Conservation (phyloP, 2,113 vertebrate species). For the Excalfactoria chinensis region DNA sequence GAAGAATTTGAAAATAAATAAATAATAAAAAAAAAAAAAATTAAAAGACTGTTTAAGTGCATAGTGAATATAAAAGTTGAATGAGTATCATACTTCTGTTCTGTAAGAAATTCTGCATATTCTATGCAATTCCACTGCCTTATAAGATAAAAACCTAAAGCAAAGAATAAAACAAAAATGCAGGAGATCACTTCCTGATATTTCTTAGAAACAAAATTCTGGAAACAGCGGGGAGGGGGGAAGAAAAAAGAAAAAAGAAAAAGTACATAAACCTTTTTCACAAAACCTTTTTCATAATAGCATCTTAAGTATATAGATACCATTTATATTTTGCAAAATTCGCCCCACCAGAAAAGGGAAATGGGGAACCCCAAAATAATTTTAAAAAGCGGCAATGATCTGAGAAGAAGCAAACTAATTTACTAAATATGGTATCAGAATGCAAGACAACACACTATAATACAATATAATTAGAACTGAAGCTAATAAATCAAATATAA, state of each 20-base stretch:
- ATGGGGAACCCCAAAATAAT: too few relatives aligned
- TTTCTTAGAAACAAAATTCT: not conserved
- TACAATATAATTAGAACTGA: too few relatives aligned
- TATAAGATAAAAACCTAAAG: not conserved
- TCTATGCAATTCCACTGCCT: rapidly evolving
- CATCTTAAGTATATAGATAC: too few relatives aligned
- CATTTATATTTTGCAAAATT: too few relatives aligned
- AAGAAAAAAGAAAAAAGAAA: not conserved
- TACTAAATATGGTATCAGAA: too few relatives aligned
- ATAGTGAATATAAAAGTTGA: not conserved
- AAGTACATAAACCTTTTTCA: not conserved
- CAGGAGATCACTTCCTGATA: not conserved
- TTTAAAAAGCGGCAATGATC: too few relatives aligned
- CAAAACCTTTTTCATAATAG: not conserved
- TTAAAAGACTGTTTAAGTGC: not conserved
- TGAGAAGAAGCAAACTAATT: too few relatives aligned
- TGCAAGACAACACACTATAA: too few relatives aligned
- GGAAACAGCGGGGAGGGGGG: not conserved
- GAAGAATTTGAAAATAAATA: not conserved
- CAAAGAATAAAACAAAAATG: not conserved
- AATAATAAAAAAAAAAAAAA: not conserved
- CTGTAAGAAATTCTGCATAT: not conserved
- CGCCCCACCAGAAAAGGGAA: too few relatives aligned
- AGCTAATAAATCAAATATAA: too few relatives aligned
- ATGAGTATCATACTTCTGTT: not conserved